Evolutionary conservation across 2,888 invertebrate species (phyloP).

Genomic region (Conistra vaccinii): DNA sequence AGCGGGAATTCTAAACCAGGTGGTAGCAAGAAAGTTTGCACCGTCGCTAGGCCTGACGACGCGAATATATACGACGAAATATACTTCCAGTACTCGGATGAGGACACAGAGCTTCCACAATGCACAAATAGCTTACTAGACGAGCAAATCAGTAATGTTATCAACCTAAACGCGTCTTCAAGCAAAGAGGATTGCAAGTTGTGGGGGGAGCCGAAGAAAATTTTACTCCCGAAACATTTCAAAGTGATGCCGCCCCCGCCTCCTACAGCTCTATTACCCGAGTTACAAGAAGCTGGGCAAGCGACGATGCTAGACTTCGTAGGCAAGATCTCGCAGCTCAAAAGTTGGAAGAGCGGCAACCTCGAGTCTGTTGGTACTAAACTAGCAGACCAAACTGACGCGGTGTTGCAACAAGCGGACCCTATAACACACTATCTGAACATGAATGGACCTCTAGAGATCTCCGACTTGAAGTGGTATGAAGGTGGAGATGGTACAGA

Average conservation of each 20-base stretch:
- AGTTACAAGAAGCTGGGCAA: constrained; percentile 82
- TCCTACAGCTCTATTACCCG: constrained; percentile 80
- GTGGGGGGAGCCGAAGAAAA: constrained; percentile 87
- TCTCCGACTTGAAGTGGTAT: constrained; percentile 87
- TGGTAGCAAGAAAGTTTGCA: constrained; percentile 88
- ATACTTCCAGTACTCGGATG: constrained; percentile 91
- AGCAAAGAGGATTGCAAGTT: constrained; percentile 86
- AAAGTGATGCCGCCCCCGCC: constrained; percentile 84
- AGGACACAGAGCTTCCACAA: constrained; percentile 90
- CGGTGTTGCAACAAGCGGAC: constrained; percentile 80
- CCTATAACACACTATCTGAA: constrained; percentile 85
- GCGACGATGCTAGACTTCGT: constrained; percentile 85
- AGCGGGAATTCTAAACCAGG: constrained; percentile 89
- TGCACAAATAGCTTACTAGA: constrained; percentile 85
- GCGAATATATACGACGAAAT: constrained; percentile 87
- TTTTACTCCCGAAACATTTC: constrained; percentile 83
- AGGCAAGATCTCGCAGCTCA: constrained; percentile 85
- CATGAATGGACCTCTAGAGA: constrained; percentile 87
- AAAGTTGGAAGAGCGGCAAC: constrained; percentile 86
- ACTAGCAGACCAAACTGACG: constrained; percentile 85
- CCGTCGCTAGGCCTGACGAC: constrained; percentile 82
- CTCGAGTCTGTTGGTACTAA: constrained; percentile 86
- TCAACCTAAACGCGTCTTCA: constrained; percentile 87
- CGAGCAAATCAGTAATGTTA: constrained; percentile 90
- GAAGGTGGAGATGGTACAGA: constrained; percentile 85